Evolutionary conservation across 2,113 vertebrate genomes (phyloP), one percentile per base, ranked within the genome.

Genomic region (Numida meleagris): DNA sequence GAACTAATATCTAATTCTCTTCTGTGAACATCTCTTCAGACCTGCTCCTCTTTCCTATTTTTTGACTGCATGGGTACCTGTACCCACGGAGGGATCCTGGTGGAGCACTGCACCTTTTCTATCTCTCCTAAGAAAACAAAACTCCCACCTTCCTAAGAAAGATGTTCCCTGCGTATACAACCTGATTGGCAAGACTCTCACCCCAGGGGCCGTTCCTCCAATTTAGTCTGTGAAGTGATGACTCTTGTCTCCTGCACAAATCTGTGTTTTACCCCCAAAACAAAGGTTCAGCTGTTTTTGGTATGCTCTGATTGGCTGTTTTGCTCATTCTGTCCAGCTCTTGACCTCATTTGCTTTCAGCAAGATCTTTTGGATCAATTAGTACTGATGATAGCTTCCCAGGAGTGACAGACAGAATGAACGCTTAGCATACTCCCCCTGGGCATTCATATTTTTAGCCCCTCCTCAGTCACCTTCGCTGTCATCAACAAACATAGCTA

Each of bases 381-480:
- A 68, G 29, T 58, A 51, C 93, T 91, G 86, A 88, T 66, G 53
- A 51, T 68, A 78, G 13, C 61, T 89, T 87, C 48, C 76, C 93
- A 3, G 13, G 71, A 92, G 53, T 0, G 17, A 86, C 85, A 91
- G 55, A 13, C 46, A 88, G 51, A 83, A 46, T 40, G 72, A 93
- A 31, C 34, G 79, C 40, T 96, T 73, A 78, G 50, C 3, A 2
- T 34, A 29, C 50, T 89, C 42, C 62, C 82, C 45, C 27, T 5
- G 25, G 62, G 72, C 43, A 71, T 90, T 94, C 10, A 29, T 92
- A 93, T 91, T 95, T 97, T 96, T 94, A 93, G 89, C 42, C 61
- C 87, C 66, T 93, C 24, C 75, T 94, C 81, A 74, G 80, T 95
- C 92, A 94, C 93, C 83, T 95, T 96, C 27, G 74, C 74, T 95